These are phyloP conservation scores for Spinibarbus caldwelli DNA, from an alignment of 2,797 vertebrate genomes.

Conservation along the genomic window DNA sequence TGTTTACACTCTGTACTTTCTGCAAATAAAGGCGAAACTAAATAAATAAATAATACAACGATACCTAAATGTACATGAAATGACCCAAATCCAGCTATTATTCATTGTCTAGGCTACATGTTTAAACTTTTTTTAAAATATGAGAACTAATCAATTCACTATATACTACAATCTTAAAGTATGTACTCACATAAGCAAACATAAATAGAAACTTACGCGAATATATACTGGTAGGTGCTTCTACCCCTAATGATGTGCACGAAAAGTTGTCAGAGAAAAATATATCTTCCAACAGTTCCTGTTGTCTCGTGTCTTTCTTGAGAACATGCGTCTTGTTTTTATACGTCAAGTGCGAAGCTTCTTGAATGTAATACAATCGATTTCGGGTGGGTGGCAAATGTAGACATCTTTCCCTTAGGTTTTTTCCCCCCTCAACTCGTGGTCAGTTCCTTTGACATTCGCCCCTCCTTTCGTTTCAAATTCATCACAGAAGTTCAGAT, in stretches of 20 bases:
- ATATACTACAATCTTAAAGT: neutral
- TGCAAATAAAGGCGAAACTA: neutral
- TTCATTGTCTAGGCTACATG: neutral
- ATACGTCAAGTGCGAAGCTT: constrained; percentile 80
- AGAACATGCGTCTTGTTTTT: constrained; percentile 84
- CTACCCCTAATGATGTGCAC: constrained; percentile 65
- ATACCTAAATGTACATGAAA: neutral
- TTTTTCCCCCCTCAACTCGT: constrained; percentile 73
- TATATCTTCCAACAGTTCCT: constrained; percentile 68
- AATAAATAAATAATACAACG: neutral
- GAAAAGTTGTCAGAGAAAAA: constrained; percentile 64
- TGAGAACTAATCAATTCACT: neutral
- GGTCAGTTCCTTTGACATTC: constrained; percentile 79
- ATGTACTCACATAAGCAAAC: neutral
- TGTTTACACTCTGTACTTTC: neutral
- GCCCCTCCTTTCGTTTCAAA: constrained; percentile 76
- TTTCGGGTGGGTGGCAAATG: constrained; percentile 90
- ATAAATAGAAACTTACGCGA: constrained; percentile 72
- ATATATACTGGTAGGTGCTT: constrained; percentile 64
- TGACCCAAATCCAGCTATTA: constrained; percentile 47
- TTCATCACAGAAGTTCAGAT: constrained; percentile 60
- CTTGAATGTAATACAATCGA: constrained; percentile 87
- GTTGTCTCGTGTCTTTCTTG: constrained; percentile 74
- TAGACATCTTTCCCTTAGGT: constrained; percentile 81
- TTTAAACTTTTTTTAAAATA: neutral